Base-by-base conservation (phyloP, 1,140 invertebrate species). In the Eriocheir sinensis region DNA sequence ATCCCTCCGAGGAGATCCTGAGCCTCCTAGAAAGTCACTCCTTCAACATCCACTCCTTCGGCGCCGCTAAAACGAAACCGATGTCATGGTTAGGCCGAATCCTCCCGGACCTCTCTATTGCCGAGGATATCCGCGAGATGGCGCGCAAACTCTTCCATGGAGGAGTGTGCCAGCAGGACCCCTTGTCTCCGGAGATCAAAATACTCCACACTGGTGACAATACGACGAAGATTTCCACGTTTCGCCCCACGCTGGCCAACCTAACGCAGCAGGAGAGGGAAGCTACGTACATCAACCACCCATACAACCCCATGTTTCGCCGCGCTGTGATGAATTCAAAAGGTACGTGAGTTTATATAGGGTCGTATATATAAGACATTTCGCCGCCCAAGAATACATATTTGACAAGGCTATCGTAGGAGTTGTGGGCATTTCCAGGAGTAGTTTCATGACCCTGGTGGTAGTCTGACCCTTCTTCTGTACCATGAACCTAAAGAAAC, bases 241-340 rank as follows among this genome's bases (percentile, higher is more conserved):
- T 32, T n/a, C 40, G n/a, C 8, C 89, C 36, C 21, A 86, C 48
- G 34, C 1, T 92, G 32, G 41, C 60, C 12, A 89, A 94, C 9
- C 48, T 94, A 12, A 34, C 36, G 2, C 48, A 86, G 15, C 9
- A 40, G 3, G 38, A 83, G 38, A 80, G 80, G 34, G 88, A 53
- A 41, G 80, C 41, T 38, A 44, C 44, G n/a, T 94, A 85, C 60
- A 81, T 38, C 12, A 48, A 88, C 1, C n/a, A 94, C 40, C 89
- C 94, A 0, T 94, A 91, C 34, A 94, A 91, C 79, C 80, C 90
- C 0, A 72, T 86, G 17, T 72, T 41, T 44, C 94, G 89, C 21
- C 85, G 86, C 12, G 94, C 94, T 27, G 34, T 86, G 27, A 53
- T 72, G 0, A 94, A 94, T 79, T 48, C 40, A 0, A n/a, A n/a